These are phyloP conservation scores for Lordiphosa stackelbergi DNA, from an alignment of 1,140 invertebrate species.

Conservation along the genomic window DNA sequence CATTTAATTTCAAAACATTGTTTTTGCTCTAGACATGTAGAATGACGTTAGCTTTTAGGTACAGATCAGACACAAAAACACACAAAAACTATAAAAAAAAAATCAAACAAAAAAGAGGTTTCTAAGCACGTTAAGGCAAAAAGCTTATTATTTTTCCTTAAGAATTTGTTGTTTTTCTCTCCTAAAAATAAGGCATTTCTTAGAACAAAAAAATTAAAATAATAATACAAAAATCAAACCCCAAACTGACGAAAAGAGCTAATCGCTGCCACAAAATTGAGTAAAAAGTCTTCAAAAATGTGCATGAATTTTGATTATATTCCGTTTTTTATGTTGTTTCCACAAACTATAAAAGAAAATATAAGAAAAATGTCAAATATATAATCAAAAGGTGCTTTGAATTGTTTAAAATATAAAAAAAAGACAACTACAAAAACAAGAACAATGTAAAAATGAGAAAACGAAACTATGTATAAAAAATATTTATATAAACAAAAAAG, in stretches of 20 bases:
- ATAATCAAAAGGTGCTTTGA: constrained; percentile 76
- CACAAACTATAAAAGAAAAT: constrained; percentile 20
- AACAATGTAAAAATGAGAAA: constrained; percentile 31
- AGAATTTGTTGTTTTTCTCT: constrained; percentile 15
- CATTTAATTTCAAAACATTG: constrained; percentile 13
- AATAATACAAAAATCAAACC: no score
- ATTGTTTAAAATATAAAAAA: constrained; percentile 69
- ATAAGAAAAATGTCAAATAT: constrained; percentile 58
- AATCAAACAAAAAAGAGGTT: constrained; percentile 43
- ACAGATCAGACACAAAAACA: constrained; percentile 33
- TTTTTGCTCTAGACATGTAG: constrained; percentile 21
- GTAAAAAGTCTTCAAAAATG: constrained; percentile 24
- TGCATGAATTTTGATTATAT: constrained; percentile 58
- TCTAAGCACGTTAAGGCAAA: constrained; percentile 31
- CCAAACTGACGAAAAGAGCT: constrained; percentile 58
- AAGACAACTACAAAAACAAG: constrained; percentile 27
- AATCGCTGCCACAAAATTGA: constrained; percentile 60
- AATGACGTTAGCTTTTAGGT: constrained; percentile 28
- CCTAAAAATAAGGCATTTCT: constrained; percentile 43
- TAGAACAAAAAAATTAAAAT: constrained; percentile 11
- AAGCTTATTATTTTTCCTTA: constrained; percentile 1
- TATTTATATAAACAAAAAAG: constrained; percentile 71
- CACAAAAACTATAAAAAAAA: constrained; percentile 35
- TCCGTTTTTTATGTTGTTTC: constrained; percentile 41
- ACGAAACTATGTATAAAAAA: constrained; percentile 65